Base-by-base conservation (phyloP, 2,797 vertebrate species). In the Lophius americanus region DNA sequence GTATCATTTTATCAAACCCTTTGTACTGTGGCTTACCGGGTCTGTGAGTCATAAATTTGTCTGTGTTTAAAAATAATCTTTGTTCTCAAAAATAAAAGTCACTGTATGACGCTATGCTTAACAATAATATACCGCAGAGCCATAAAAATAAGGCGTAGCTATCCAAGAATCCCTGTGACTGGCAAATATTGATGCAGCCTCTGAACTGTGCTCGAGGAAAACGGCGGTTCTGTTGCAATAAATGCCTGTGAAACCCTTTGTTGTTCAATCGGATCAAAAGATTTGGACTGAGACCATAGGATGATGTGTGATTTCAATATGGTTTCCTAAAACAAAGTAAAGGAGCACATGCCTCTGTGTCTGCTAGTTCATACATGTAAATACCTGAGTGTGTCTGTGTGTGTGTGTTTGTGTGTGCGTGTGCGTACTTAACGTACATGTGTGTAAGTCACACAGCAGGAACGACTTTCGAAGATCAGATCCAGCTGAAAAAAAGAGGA, bases 181-280 rank as follows among this genome's bases (percentile, higher is more conserved):
- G 64, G 75, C 75, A 84, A 89, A 89, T 85, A 85, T 88, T 88
- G 87, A 82, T 64, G 60, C 48, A 78, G 65, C 3, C 68, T 89
- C 88, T 89, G 85, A 88, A 85, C 73, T 47, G 66, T 23, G 62
- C 61, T 73, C 47, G 68, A 72, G 60, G 60, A 67, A 61, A 68
- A 73, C 46, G 48, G 10, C 8, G 41, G 35, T 51, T 41, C 52
- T 50, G 62, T 46, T 44, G 67, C 48, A 55, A 47, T 13, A 42
- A 46, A 55, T 11, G 32, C 41, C 4, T 58, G 43, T 44, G 37
- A 68, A 59, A 55, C 32, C 8, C 7, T 50, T 41, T 3, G 10
- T 52, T 35, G 32, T 53, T 73, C 37, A 11, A 68, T 42, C 51
- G 47, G 41, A 57, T 37, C 9, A 39, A 52, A 60, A 56, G 37